Evolutionary conservation across 2,113 vertebrate species (phyloP), one percentile per base, ranked within the genome.

Genomic region (Martes martes): DNA sequence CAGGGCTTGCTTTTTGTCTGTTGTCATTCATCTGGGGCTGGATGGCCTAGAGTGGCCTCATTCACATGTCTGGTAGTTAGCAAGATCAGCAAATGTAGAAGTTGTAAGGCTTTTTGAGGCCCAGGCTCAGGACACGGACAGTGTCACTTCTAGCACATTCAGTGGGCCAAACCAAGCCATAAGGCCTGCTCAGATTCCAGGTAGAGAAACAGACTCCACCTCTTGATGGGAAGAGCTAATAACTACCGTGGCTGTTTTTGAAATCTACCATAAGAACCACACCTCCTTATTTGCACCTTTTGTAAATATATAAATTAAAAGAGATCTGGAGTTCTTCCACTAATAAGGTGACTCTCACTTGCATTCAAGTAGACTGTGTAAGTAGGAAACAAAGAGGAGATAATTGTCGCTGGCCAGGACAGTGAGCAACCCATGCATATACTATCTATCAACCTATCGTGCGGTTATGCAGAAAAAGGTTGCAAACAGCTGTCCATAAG

Each of bases 241-340:
- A 95, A 84, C 36, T 69, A 86, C 61, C 28, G 28, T 26, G 16
- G 24, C 33, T 78, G 9, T 80, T 84, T 97, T 86, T 76, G 80
- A 96, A 96, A 78, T 94, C 74, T 73, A 69, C 36, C 39, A 63
- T 31, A 84, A 71, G 50, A 92, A 63, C 69, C 50, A 90, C 74
- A 26, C 42, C 84, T 8, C 71, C 42, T 94, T 63, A 85, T 74
- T 89, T 86, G n/a, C 45, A 79, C 88, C 33, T 21, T 83, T 74
- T 67, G 14, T 73, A 61, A 95, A 95, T n/a, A 47, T 42, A 39
- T 59, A 87, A 57, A 76, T 76, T 42, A 83, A 89, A 93, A 55
- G 61, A 39, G 16, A 86, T 82, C 84, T 83, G 39, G 81, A 61
- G 55, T 79, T 94, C 19, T 78, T 94, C 78, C 19, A 69, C 82